These are phyloP conservation scores for Chauna torquata DNA, from an alignment of 2,113 vertebrate species.

Conservation along the genomic window DNA sequence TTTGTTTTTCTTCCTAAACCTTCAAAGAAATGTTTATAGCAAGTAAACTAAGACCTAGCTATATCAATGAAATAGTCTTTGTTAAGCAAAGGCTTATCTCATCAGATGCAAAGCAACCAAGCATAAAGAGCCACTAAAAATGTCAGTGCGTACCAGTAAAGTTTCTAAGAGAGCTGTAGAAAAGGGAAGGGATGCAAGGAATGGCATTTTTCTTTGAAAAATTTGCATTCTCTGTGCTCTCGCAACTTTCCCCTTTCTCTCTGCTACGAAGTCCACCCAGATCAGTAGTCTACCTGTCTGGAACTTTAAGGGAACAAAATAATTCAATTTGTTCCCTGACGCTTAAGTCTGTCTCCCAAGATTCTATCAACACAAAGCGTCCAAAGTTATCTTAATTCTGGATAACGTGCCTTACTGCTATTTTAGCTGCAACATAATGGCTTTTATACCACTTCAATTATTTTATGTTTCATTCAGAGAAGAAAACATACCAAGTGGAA, in stretches of 20 bases:
- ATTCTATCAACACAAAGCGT: not conserved
- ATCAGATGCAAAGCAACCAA: conserved; percentile 57
- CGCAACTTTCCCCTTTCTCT: not conserved
- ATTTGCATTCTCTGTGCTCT: not conserved
- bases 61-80: conserved; percentile 54
- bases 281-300: not conserved
- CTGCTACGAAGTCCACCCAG: not conserved
- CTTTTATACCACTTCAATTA: not conserved
- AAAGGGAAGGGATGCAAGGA: not conserved
- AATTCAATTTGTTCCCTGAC: not conserved
- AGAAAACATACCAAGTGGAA: not conserved
- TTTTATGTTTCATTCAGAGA: not conserved
- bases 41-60: conserved; percentile 33
- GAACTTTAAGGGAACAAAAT: not conserved
- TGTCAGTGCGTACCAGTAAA: not conserved
- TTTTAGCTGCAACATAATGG: not conserved
- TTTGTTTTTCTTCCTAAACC: conserved; percentile 51
- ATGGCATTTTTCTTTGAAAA: not conserved
- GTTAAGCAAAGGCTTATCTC: conserved; percentile 59
- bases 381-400: not conserved
- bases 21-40: conserved; percentile 66
- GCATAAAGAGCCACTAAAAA: conserved; percentile 60
- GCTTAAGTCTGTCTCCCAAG: not conserved
- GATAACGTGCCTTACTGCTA: not conserved
- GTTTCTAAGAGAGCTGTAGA: not conserved